Evolutionary conservation across 1,140 invertebrate species (phyloP).

Genomic region (Halotydeus destructor): DNA sequence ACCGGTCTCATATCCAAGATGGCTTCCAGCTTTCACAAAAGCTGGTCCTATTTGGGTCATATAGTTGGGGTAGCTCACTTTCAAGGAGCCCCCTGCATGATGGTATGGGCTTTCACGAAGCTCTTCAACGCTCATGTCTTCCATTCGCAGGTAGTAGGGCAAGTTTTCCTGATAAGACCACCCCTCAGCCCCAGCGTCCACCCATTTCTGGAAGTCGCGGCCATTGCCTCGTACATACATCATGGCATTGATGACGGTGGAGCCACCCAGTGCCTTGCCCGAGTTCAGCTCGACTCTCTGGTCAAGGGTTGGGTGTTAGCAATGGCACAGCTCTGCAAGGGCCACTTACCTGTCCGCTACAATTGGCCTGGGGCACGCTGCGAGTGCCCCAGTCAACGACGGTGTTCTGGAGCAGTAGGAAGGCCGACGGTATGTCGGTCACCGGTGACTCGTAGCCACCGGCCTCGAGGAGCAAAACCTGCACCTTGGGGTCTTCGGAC

Average conservation of each 20-base stretch:
- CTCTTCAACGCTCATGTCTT: slow-evolving; percentile 25
- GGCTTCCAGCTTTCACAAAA: background rate
- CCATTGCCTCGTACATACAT: slow-evolving; percentile 76
- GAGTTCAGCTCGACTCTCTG: background rate
- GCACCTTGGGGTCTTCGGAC: slow-evolving; percentile 31
- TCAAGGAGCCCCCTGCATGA: background rate
- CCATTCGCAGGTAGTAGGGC: slow-evolving; percentile 57
- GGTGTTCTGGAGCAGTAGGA: slow-evolving; percentile 60
- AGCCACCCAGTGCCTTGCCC: slow-evolving; percentile 35
- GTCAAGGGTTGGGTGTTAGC: too few relatives aligned
- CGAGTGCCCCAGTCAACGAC: slow-evolving; percentile 58
- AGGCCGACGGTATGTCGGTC: slow-evolving; percentile 61
- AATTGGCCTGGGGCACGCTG: slow-evolving; percentile 50
- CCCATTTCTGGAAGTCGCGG: slow-evolving; percentile 75
- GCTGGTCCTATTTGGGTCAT: background rate
- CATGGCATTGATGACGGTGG: slow-evolving; percentile 81
- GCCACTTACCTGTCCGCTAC: slow-evolving; percentile 12
- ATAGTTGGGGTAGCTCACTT: background rate
- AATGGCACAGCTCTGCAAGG: too few relatives aligned
- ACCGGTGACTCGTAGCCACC: slow-evolving; percentile 62
- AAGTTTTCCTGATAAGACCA: slow-evolving; percentile 72
- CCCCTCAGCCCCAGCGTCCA: slow-evolving; percentile 55
- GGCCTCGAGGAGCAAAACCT: slow-evolving; percentile 43
- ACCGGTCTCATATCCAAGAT: background rate
- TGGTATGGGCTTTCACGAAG: background rate